Evolutionary conservation across 92 coral and sea anemone species (phyloP).

Genomic region (Porites rus): DNA sequence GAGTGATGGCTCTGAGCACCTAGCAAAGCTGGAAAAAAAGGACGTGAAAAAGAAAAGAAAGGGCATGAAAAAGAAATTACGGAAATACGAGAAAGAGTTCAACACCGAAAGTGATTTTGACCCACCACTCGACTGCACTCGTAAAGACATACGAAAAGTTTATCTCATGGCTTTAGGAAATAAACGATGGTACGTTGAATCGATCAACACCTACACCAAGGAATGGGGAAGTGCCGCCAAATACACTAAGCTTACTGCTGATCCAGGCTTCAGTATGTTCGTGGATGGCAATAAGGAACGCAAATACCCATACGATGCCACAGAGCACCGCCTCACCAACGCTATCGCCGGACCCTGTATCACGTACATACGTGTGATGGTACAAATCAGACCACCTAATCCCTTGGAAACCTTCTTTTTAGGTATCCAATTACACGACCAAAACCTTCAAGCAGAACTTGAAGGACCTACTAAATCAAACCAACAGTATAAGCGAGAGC

Average conservation of each 20-base stretch:
- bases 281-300: conserved; percentile 18
- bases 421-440: conserved; percentile 11
- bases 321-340: conserved; percentile 39
- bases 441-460: conserved; percentile 23
- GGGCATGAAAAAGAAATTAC: too few relatives aligned
- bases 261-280: conserved; percentile 45
- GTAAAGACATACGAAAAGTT: too few relatives aligned
- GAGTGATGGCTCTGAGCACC: too few relatives aligned
- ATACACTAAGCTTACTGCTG: conserved; percentile 32
- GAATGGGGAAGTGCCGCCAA: too few relatives aligned
- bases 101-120: too few relatives aligned
- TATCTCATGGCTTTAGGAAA: too few relatives aligned
- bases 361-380: conserved; percentile 34
- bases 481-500: conserved; percentile 15
- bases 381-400: not conserved
- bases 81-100: too few relatives aligned
- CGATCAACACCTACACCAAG: too few relatives aligned
- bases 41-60: too few relatives aligned
- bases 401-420: not conserved
- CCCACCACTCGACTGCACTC: too few relatives aligned
- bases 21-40: too few relatives aligned
- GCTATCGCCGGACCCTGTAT: conserved; percentile 41
- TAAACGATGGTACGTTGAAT: too few relatives aligned
- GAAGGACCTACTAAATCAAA: conserved; percentile 15
- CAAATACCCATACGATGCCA: conserved; percentile 28